Base-by-base conservation (phyloP, 2,113 vertebrate genomes). In the Australoheros scitulus region DNA sequence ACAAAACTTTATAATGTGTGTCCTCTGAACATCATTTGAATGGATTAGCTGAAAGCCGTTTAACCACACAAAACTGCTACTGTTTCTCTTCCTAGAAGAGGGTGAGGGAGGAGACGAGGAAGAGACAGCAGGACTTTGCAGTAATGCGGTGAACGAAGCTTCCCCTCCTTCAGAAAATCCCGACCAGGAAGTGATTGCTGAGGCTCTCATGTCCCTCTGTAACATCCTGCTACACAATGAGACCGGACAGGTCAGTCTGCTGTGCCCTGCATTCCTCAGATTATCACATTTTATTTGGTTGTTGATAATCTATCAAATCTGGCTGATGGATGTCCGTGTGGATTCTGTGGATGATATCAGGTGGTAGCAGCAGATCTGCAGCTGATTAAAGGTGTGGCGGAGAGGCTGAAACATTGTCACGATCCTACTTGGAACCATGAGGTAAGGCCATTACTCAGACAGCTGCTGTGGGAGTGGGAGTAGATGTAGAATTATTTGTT, bases 201-300 rank as follows among this genome's bases (percentile, higher is more conserved):
- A 99, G 80, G 94, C 97, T 3, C 96, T 99, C 24, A 99, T 99
- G 88, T 97, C 97, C 79, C 94, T 99, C 65, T 98, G 97, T 92
- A 99, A 99, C 90, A 93, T 98, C 0, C 94, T 99, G 82, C 95
- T 99, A 61, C 98, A 97, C 96, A 98, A 96, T 47, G 43, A 92
- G 0, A 65, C 29, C 10, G 97, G 96, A 0, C 97, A 97, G 92
- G 91, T 93, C 63, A 81, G 90, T 58, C 3, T 50, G 38, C 58
- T 43, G 24, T 20, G 7, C 50, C 7, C 56, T 11, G 9, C 9
- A n/a, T 11, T 36, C 17, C 5, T 68, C 56, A 63, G 47, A 43
- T 22, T 43, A 15, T 59, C n/a, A 10, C 7, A 17, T 29, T 58
- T 52, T 5, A 52, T 78, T 11, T 80, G 24, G 15, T 74, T 32